Base-by-base conservation (phyloP, 2,888 invertebrate genomes). In the Microctonus brassicae region DNA sequence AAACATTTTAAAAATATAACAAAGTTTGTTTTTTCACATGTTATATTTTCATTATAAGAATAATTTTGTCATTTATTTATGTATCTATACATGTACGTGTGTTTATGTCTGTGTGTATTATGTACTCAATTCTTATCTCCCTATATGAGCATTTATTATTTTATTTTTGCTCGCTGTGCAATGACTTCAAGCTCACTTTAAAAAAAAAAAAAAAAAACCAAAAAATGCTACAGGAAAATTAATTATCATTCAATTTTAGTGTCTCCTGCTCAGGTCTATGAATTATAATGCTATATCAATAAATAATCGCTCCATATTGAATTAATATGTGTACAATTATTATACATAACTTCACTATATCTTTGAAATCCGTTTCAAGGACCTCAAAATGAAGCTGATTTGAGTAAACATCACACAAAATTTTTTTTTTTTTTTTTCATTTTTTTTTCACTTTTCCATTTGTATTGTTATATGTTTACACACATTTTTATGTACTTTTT, bases 341-440 rank as follows among this genome's bases (percentile, higher is more conserved):
- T 42, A 29, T 62, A 63, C 47, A 62, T 36, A 60, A 61, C 36
- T 62, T 62, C 73, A 47, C 17, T 47, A 7, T 47, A 0, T 20
- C 72, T 73, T 72, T 58, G 20, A 64, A 67, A 67, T 67, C 67
- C 34, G 66, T 69, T 64, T 65, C 75, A 73, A 72, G 65, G 70
- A 74, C 33, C 60, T 66, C 63, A 61, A 69, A 71, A 52, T 42
- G 65, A 69, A 66, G 53, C 68, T 42, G 42, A 17, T 53, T 20
- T 70, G 3, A 29, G 42, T 60, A 36, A 57, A 64, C 42, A 47
- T 61, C 36, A 47, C 52, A 53, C 36, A 66, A 67, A 55, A 39
- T 57, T 57, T 57, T 60, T 36, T 47, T 42, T 55, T 57, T 57
- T 57, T 60, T 36, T 47, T 42, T 55, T 42, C 36, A 67, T 71